Evolutionary conservation across 2,888 invertebrate species (phyloP).

Genomic region (Colostygia pectinataria): DNA sequence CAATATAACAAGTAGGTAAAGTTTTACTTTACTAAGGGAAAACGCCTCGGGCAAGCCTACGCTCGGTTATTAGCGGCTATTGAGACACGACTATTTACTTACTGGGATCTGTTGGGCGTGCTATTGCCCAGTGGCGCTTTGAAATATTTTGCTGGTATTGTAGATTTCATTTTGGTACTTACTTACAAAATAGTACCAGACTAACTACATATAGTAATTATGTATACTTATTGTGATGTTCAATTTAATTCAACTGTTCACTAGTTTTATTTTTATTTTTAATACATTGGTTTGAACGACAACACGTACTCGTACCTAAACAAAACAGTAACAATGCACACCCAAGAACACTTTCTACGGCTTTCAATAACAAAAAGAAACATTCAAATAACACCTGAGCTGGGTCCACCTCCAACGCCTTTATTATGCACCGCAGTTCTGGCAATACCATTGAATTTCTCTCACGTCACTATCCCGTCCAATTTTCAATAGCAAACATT

Average conservation of each 20-base stretch:
- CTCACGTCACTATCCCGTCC: slow-evolving; percentile 73
- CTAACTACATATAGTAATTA: too few relatives aligned
- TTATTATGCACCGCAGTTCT: slow-evolving; percentile 56
- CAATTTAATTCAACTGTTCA: too few relatives aligned
- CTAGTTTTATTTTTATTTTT: too few relatives aligned
- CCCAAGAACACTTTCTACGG: too few relatives aligned
- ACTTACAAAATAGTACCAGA: too few relatives aligned
- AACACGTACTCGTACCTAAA: slow-evolving; percentile 16
- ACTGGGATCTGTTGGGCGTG: slow-evolving; percentile 51
- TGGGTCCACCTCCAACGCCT: slow-evolving; percentile 34
- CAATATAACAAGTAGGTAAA: slow-evolving; percentile 45
- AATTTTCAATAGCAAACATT: slow-evolving; percentile 82
- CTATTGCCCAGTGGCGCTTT: slow-evolving; percentile 52
- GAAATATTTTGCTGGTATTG: slow-evolving; percentile 34
- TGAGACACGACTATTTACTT: slow-evolving; percentile 80
- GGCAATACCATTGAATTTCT: slow-evolving; percentile 62
- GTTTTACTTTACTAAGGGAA: slow-evolving; percentile 61
- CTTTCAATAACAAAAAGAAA: slow-evolving; percentile 27
- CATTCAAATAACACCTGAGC: slow-evolving; percentile 44
- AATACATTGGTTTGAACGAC: too few relatives aligned
- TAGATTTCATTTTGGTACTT: slow-evolving; percentile 5
- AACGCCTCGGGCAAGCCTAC: slow-evolving; percentile 69
- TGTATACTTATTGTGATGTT: too few relatives aligned
- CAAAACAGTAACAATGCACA: slow-evolving; percentile 19
- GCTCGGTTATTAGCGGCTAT: slow-evolving; percentile 72